These are phyloP conservation scores for Leptinotarsa rubiginosa DNA, from an alignment of 2,888 invertebrate species.

Conservation along the genomic window DNA sequence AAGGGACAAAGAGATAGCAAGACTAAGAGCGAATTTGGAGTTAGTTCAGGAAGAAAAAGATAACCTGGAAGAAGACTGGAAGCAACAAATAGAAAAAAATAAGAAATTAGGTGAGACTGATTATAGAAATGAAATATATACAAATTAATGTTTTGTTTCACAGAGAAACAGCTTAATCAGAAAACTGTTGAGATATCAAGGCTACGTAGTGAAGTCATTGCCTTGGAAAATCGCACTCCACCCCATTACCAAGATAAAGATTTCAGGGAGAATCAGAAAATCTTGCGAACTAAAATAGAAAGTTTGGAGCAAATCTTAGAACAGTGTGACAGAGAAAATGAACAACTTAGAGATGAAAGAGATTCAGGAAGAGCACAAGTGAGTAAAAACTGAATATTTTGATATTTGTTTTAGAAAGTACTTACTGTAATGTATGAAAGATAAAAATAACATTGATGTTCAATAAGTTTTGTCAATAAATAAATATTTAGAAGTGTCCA, in stretches of 20 bases:
- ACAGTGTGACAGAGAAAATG: conserved; percentile 68
- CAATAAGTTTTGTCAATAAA: too few species aligned
- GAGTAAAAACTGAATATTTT: conserved; percentile 23
- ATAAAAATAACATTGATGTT: too few species aligned
- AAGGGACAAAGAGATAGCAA: conserved; percentile 66
- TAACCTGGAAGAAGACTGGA: conserved; percentile 73
- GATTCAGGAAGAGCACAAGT: conserved; percentile 67
- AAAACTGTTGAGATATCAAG: conserved; percentile 63
- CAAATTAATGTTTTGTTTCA: conserved; percentile 29
- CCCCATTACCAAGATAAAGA: conserved; percentile 60
- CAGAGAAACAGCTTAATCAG: conserved; percentile 62
- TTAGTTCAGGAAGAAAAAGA: conserved; percentile 73
- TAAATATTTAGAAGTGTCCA: too few species aligned
- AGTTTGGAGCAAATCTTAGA: conserved; percentile 69
- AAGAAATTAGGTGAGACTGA: conserved; percentile 68
- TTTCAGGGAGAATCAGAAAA: conserved; percentile 55
- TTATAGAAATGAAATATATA: not conserved
- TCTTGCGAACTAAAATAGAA: conserved; percentile 68
- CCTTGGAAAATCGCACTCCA: conserved; percentile 56
- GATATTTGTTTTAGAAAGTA: not conserved
- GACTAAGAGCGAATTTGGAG: conserved; percentile 71
- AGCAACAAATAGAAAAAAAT: conserved; percentile 68
- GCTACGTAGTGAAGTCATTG: conserved; percentile 59
- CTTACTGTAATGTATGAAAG: too few species aligned
- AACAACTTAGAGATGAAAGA: conserved; percentile 69